Conservation (phyloP, 2,888 invertebrate genomes). For the Toxonevra muliebris region DNA sequence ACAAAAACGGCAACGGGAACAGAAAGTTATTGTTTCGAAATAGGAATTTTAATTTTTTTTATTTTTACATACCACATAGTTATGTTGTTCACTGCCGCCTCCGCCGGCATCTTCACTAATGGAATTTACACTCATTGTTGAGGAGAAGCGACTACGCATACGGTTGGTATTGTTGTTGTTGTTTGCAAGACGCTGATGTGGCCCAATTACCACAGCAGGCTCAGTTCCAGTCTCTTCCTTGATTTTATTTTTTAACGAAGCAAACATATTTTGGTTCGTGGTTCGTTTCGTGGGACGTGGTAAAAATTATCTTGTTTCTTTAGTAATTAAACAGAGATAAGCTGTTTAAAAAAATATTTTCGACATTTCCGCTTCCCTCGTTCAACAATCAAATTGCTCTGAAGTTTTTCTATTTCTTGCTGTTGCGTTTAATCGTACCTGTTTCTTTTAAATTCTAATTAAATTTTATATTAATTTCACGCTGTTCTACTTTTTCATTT, state of each 20-base stretch:
- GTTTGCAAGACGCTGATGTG: slow-evolving; percentile 42
- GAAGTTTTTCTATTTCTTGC: no score
- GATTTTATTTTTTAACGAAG: slow-evolving; percentile 88
- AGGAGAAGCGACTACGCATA: slow-evolving; percentile 59
- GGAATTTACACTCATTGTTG: slow-evolving; percentile 59
- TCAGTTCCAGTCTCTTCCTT: slow-evolving; percentile 89
- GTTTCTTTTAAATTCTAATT: no score
- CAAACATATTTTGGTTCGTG: slow-evolving; percentile 73
- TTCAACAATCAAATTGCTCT: no score
- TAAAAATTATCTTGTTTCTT: no score
- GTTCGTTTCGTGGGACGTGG: no score
- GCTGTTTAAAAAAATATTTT: no score
- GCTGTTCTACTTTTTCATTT: no score
- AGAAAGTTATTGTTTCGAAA: slow-evolving; percentile 6
- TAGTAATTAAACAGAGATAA: no score
- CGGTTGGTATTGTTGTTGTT: slow-evolving; percentile 56
- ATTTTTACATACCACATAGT: slow-evolving; percentile 44
- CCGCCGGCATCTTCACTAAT: slow-evolving; percentile 53
- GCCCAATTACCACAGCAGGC: slow-evolving; percentile 62
- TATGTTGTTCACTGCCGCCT: slow-evolving; percentile 31
- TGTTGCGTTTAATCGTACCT: no score
- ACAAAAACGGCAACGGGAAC: no score
- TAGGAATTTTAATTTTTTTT: neutral
- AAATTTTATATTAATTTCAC: no score
- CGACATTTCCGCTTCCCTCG: no score